Percentiles rank a stretch among this genome's conserved stretches.
Evolutionary conservation across 1,140 invertebrate genomes (phyloP).

Genomic region (Vanessa atalanta): DNA sequence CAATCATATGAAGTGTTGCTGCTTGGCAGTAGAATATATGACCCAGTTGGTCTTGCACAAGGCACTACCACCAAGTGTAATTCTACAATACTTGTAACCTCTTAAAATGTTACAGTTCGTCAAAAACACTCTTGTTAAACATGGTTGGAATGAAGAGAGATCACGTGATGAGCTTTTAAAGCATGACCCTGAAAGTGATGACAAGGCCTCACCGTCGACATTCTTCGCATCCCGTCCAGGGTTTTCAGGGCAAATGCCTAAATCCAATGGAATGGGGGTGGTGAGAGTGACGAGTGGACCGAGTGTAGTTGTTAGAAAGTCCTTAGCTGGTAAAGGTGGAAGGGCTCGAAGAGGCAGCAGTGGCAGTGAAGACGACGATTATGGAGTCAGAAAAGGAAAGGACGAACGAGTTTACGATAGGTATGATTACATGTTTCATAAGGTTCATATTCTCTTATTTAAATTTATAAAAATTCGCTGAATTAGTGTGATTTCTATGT

Average conservation of each 20-base stretch:
- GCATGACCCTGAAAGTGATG: conserved; percentile 72
- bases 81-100: too few relatives aligned
- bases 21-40: too few relatives aligned
- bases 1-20: too few relatives aligned
- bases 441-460: not conserved
- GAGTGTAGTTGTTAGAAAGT: conserved; percentile 45
- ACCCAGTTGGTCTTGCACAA: too few relatives aligned
- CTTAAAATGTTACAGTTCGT: conserved; percentile 61
- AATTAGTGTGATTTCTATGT: too few relatives aligned
- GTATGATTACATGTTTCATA: conserved; percentile 38
- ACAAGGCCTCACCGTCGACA: conserved; percentile 43
- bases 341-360: conserved; percentile 64
- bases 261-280: conserved; percentile 54
- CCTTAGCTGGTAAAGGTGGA: conserved; percentile 52
- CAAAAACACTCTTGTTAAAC: conserved; percentile 70
- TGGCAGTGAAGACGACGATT: conserved; percentile 74
- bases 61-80: too few relatives aligned
- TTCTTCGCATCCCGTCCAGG: conserved; percentile 49
- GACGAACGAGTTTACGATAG: conserved; percentile 76
- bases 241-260: conserved; percentile 43
- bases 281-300: conserved; percentile 56
- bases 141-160: conserved; percentile 76
- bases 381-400: conserved; percentile 70
- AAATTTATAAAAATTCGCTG: too few relatives aligned
- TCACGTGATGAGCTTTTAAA: conserved; percentile 73